Evolutionary conservation across 2,113 vertebrate species (phyloP).

Genomic region (Talpa occidentalis): DNA sequence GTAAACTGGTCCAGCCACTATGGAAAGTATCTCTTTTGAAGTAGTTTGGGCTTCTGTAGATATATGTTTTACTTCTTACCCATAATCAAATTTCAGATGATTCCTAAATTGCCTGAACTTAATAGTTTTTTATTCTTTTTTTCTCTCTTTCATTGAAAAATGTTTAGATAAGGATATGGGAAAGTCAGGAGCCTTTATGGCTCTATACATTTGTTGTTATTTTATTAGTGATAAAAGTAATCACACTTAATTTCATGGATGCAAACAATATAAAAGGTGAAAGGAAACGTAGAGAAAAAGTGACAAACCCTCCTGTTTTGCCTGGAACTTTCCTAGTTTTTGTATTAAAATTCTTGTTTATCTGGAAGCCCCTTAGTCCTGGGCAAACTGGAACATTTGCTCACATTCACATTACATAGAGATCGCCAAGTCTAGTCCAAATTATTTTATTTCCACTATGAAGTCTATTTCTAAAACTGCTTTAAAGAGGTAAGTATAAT

Average conservation of each 20-base stretch:
- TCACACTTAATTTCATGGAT: neutral
- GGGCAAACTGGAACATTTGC: neutral
- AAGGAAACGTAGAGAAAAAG: neutral
- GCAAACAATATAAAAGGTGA: neutral
- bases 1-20: no score
- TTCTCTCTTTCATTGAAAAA: neutral
- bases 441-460: neutral
- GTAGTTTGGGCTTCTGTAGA: neutral
- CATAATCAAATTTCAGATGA: neutral
- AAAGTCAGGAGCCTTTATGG: neutral
- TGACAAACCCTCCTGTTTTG: neutral
- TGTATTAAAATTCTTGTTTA: neutral
- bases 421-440: neutral
- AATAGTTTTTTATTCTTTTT: neutral
- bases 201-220: neutral
- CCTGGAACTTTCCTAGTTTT: neutral
- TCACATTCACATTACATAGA: neutral
- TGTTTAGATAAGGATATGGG: neutral
- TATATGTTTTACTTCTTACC: neutral
- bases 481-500: neutral
- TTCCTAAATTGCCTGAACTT: neutral
- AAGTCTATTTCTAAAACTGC: constrained; percentile 26
- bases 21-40: neutral
- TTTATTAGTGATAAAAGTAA: neutral
- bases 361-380: neutral